A percentile compares a stretch with the other conserved stretches of the same genome.
These are phyloP conservation scores for Caretta caretta DNA, from an alignment of 2,113 vertebrate genomes.

Conservation along the genomic window DNA sequence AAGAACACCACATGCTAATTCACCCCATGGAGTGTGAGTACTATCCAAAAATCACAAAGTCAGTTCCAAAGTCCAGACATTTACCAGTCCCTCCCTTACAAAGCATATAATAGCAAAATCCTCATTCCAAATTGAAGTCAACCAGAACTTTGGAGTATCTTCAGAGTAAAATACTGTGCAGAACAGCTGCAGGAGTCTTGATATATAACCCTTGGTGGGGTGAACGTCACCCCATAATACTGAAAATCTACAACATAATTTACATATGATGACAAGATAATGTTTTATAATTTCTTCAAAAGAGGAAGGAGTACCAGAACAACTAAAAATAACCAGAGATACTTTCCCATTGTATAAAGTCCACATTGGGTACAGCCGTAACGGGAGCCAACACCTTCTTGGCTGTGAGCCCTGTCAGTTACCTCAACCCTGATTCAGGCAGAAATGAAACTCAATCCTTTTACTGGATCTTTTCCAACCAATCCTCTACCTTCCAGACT, in stretches of 20 bases:
- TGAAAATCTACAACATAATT: constrained; percentile 74
- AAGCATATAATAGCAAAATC: constrained; percentile 73
- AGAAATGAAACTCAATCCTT: constrained; percentile 50
- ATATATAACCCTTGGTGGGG: constrained; percentile 63
- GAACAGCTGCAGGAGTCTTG: constrained; percentile 70
- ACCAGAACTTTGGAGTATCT: constrained; percentile 80
- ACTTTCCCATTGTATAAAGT: constrained; percentile 47
- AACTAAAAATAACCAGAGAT: constrained; percentile 63
- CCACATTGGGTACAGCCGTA: neutral
- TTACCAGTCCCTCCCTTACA: constrained; percentile 76
- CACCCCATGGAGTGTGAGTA: constrained; percentile 55
- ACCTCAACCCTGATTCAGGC: constrained; percentile 48
- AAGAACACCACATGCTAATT: constrained; percentile 73
- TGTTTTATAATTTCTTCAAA: constrained; percentile 72
- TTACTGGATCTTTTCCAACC: constrained; percentile 27
- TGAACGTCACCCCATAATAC: constrained; percentile 64
- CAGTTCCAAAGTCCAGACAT: constrained; percentile 75
- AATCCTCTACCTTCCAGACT: constrained; percentile 30
- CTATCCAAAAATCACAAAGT: constrained; percentile 78
- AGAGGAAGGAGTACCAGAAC: constrained; percentile 47
- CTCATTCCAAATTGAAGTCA: constrained; percentile 76
- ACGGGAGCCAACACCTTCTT: constrained; percentile 48
- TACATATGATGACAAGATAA: constrained; percentile 76
- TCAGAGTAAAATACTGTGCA: constrained; percentile 72
- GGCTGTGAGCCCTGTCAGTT: constrained; percentile 44